A percentile compares a stretch with the other conserved stretches of the same genome.
Evolutionary conservation across 2,113 vertebrate genomes (phyloP).

Genomic region (Urocolius indicus): DNA sequence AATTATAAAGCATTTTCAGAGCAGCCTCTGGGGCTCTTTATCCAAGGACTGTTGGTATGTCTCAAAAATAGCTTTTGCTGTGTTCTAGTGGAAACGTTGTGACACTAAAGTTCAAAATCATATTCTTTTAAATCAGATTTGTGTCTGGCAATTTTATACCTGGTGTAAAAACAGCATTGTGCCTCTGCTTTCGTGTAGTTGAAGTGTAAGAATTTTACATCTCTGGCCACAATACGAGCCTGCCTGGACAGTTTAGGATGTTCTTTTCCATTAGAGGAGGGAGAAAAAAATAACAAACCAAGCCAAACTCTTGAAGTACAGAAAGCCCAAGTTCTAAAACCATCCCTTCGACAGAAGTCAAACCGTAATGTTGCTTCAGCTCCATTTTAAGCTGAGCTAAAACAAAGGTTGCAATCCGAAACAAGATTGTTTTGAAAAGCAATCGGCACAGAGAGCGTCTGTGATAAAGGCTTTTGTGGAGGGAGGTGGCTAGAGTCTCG

Average conservation of each 20-base stretch:
- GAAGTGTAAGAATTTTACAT: slow-evolving; percentile 26
- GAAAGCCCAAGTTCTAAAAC: not conserved
- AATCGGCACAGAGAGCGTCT: not conserved
- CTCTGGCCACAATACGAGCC: not conserved
- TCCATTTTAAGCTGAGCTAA: slow-evolving; percentile 16
- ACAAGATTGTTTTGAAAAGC: not conserved
- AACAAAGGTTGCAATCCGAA: slow-evolving; percentile 38
- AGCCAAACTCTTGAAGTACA: not conserved
- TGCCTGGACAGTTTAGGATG: not conserved
- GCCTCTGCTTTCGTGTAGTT: not conserved
- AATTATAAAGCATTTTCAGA: slow-evolving; percentile 42
- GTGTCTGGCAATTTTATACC: slow-evolving; percentile 16
- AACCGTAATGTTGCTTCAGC: slow-evolving; percentile 18
- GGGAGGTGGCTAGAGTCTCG: slow-evolving; percentile 56
- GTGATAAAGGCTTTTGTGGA: slow-evolving; percentile 49
- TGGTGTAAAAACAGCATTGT: not conserved
- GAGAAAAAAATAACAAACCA: not conserved
- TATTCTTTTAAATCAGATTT: not conserved
- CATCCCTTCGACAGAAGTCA: slow-evolving; percentile 18
- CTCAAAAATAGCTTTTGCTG: not conserved
- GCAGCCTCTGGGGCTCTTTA: slow-evolving; percentile 12
- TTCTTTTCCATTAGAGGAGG: not conserved
- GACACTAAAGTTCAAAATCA: not conserved
- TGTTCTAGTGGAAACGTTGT: not conserved
- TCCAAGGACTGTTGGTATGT: not conserved